Conservation (phyloP, 2,888 invertebrate genomes). For the Seira sanloemensis region DNA sequence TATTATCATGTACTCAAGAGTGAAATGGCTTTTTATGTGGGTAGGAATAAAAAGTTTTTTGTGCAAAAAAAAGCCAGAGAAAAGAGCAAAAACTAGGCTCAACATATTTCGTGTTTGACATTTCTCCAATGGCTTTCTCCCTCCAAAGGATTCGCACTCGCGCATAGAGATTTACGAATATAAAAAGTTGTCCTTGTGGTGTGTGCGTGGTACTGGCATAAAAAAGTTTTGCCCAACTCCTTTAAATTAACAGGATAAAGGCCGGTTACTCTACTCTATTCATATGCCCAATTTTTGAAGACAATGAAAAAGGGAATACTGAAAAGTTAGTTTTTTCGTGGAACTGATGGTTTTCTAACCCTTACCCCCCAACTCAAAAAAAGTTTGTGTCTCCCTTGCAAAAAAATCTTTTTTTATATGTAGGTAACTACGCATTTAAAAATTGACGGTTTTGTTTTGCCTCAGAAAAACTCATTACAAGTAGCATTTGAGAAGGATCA, state of each 20-base stretch:
- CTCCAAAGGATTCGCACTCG: background rate
- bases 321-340: too few relatives aligned
- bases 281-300: background rate
- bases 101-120: background rate
- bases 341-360: too few relatives aligned
- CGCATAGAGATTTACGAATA: background rate
- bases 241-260: background rate
- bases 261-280: background rate
- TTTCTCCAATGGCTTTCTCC: background rate
- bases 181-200: background rate
- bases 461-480: too few relatives aligned
- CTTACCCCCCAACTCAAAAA: too few relatives aligned
- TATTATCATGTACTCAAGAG: background rate
- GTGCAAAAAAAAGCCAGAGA: too few relatives aligned
- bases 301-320: too few relatives aligned
- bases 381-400: too few relatives aligned
- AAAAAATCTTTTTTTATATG: too few relatives aligned
- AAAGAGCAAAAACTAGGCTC: too few relatives aligned
- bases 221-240: background rate
- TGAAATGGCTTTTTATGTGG: background rate
- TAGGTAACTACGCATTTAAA: too few relatives aligned
- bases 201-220: conserved; percentile 11
- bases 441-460: too few relatives aligned
- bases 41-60: background rate
- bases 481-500: too few relatives aligned